Conservation (phyloP, 2,113 vertebrate genomes). For the Pogonocichla stellata region DNA sequence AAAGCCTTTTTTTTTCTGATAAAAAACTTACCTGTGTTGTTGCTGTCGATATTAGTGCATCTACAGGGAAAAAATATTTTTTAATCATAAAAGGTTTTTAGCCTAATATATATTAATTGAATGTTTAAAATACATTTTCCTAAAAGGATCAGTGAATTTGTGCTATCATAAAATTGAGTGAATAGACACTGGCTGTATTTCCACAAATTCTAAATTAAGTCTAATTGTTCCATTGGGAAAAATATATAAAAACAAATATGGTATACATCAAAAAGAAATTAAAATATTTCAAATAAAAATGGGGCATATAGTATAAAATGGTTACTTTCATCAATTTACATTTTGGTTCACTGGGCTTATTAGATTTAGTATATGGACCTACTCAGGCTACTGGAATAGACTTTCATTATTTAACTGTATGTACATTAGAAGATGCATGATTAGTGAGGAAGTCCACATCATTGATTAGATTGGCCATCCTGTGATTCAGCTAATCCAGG, state of each 20-base stretch:
- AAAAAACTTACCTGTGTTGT: neutral
- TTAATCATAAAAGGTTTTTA: neutral
- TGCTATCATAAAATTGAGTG: neutral
- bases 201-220: neutral
- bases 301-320: neutral
- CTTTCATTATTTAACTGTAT: neutral
- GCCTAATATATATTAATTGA: neutral
- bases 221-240: neutral
- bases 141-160: neutral
- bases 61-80: neutral
- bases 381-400: neutral
- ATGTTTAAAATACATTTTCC: neutral
- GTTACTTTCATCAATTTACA: neutral
- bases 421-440: neutral
- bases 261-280: neutral
- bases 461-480: neutral
- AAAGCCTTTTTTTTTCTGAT: neutral
- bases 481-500: neutral
- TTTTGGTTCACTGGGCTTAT: neutral
- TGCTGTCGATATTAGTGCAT: neutral
- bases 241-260: neutral
- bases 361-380: neutral
- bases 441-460: neutral
- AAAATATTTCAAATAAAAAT: neutral
- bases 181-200: neutral